Evolutionary conservation across 1,140 invertebrate genomes (phyloP), one percentile per base, ranked within the genome.

Genomic region (Drosophila tani): DNA sequence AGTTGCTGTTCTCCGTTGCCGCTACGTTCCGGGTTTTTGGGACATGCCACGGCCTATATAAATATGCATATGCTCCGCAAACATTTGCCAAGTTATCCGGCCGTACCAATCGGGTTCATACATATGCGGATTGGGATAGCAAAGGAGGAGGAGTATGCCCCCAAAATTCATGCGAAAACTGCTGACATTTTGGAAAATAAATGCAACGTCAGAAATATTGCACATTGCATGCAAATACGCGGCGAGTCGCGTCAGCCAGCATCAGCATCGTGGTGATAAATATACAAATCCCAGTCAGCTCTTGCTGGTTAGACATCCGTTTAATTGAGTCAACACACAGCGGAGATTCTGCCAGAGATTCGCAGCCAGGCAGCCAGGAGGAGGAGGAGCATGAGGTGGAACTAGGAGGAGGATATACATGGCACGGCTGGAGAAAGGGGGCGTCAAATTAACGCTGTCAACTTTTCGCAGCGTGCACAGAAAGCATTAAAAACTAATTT

Each of bases 401-500:
- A 14, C 32, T 3, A 21, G 8, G 17, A 12, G 9, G 51, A 24
- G n/a, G 27, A 29, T 29, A 29, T n/a, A 19, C 8, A 3, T 3
- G 11, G 19, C 11, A 45, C 38, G 70, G 32, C 12, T 29, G 7
- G 15, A 45, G n/a, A 63, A 68, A 49, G 35, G 69, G 50, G 62
- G 47, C 65, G 60, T 79, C 79, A 87, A 86, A 87, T 87, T 80
- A 80, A 86, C 75, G 82, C 83, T 59, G 40, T 63, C 69, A 79
- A 58, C 76, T 79, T 70, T 77, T 65, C 29, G 71, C 45, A 53
- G 78, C 69, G 53, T 77, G 55, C 56, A 71, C 55, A 46, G 64
- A 77, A 68, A 64, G 71, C 78, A 88, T 88, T 88, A 88, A 90
- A 88, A 88, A 90, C 85, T 90, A 88, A 88, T 88, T 88, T 88